A percentile compares a stretch with the other conserved stretches of the same genome.
These are phyloP conservation scores for Erinaceus europaeus DNA, from an alignment of 2,113 vertebrate genomes.

Conservation along the genomic window DNA sequence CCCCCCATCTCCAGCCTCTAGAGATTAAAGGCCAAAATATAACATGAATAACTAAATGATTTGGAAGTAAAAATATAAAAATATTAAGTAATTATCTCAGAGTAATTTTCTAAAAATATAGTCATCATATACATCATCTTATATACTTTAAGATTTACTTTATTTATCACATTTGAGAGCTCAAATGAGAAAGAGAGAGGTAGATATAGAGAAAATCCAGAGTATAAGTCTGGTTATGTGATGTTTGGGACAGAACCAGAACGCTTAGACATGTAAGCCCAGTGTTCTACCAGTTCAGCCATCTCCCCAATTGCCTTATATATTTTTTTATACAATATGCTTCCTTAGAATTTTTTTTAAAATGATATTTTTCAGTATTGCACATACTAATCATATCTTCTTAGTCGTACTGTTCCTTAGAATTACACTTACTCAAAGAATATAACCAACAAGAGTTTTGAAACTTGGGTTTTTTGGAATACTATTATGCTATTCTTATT, in stretches of 20 bases:
- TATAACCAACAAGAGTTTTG: not conserved
- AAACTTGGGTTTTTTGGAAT: not conserved
- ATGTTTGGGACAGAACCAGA: no score
- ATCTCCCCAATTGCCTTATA: not conserved
- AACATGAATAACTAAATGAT: not conserved
- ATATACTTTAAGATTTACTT: not conserved
- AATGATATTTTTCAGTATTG: not conserved
- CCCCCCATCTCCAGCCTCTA: no score
- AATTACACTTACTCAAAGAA: not conserved
- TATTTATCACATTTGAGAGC: no score
- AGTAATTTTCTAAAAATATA: slow-evolving; percentile 18
- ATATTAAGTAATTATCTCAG: not conserved
- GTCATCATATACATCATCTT: not conserved
- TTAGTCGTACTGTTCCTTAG: slow-evolving; percentile 37
- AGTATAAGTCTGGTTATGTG: no score
- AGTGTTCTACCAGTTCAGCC: no score
- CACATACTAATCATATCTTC: slow-evolving; percentile 18
- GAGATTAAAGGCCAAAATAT: no score
- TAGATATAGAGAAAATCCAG: no score
- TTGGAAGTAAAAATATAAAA: slow-evolving; percentile 28
- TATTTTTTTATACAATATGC: not conserved
- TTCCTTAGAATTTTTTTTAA: slow-evolving; percentile 32
- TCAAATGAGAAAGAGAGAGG: no score
- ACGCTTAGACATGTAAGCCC: no score
- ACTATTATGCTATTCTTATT: slow-evolving; percentile 2